Percentiles rank a stretch among this genome's conserved stretches.
These are phyloP conservation scores for Acanthosepion lycidas DNA, from an alignment of 2,888 invertebrate species.

Conservation along the genomic window DNA sequence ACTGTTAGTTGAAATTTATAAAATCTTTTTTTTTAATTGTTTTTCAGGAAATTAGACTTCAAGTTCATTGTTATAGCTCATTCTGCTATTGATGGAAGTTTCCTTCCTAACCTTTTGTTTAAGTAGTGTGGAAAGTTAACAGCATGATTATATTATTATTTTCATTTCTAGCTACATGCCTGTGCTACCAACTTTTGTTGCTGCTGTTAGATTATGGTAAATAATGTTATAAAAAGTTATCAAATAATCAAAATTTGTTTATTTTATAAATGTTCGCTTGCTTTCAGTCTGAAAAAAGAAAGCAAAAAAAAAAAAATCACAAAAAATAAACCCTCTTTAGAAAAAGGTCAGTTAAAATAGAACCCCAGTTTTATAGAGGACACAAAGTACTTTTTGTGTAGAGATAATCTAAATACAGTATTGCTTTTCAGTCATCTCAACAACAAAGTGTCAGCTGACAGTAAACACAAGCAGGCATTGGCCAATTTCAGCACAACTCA, in stretches of 20 bases:
- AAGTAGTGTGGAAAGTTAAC: too few species aligned
- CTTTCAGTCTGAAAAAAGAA: not conserved
- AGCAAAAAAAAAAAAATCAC: not conserved
- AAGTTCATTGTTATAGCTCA: too few species aligned
- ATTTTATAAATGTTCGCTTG: not conserved
- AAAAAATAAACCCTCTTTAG: not conserved
- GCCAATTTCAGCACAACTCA: not conserved
- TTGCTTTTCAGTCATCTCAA: not conserved
- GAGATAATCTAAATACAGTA: not conserved
- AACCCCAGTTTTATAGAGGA: not conserved
- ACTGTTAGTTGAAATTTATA: too few species aligned
- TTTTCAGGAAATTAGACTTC: too few species aligned
- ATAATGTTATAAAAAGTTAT: not conserved
- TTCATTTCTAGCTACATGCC: too few species aligned
- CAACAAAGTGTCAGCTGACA: not conserved
- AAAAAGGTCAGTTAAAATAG: slow-evolving; percentile 33
- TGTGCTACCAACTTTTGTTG: too few species aligned
- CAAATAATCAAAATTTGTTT: not conserved
- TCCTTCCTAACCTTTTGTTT: too few species aligned
- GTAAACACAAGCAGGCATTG: not conserved
- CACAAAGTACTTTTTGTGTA: not conserved
- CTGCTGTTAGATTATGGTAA: not conserved
- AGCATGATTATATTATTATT: too few species aligned
- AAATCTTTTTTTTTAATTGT: too few species aligned
- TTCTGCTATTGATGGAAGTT: too few species aligned